Base-by-base conservation (phyloP, 2,113 vertebrate species). In the Porphyrio hochstetteri region DNA sequence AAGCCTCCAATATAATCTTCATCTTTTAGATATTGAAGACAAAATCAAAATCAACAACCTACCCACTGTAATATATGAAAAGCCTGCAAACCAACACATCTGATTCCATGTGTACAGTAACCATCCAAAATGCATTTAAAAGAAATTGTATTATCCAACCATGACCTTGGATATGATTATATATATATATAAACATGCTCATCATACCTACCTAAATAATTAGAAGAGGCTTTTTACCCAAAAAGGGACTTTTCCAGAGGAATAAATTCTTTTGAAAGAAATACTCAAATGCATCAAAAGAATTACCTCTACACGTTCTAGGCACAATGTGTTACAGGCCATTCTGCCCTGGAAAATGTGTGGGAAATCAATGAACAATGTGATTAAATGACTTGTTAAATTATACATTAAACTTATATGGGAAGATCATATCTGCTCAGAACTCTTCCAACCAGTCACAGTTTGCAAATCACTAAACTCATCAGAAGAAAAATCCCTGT, bases 341-440 rank as follows among this genome's bases (percentile, higher is more conserved):
- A 56, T 48, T 6, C 57, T 82, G 27, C 56, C 64, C 42, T 60
- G 56, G 18, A 86, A 86, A 86, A 46, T 35, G 9, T 3, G 21
- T 48, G 57, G 23, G 20, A 69, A 89, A 95, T 59, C 0, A 2
- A 76, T 82, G 83, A 78, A 42, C 24, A 81, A 55, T 50, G 65
- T 88, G 72, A 94, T 92, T 70, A 70, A 94, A 69, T 81, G n/a
- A 86, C 72, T 89, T 82, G 33, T 71, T 97, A 78, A 96, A 93
- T 96, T 95, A 82, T 89, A 52, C 24, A 87, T 92, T 82, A 92
- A 82, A 92, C 61, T 92, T 84, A 24, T 68, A 71, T n/a, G 35
- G 29, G 61, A 63, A 89, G 61, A 79, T 71, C 33, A 21, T 95
- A 53, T 81, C 52, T 75, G 9, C 42, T 92, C 52, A 82, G 72